These are phyloP conservation scores for Pachycephus smyrnensis DNA, from an alignment of 2,888 invertebrate genomes.

Conservation along the genomic window DNA sequence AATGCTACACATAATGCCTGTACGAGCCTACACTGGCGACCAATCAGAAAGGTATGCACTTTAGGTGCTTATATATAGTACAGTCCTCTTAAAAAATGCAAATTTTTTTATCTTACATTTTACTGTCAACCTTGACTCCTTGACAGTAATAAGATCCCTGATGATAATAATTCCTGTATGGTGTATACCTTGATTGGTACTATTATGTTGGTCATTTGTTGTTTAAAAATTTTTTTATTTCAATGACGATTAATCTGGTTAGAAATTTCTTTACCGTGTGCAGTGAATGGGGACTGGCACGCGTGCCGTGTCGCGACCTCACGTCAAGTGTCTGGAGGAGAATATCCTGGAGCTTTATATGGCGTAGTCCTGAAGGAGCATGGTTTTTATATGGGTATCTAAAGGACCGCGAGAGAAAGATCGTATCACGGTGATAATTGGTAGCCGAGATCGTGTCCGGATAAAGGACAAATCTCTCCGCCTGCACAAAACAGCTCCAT, in stretches of 20 bases:
- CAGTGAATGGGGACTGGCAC: background rate
- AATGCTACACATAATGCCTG: background rate
- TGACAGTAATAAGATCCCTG: background rate
- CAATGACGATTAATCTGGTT: background rate
- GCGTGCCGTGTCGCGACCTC: background rate
- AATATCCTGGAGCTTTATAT: background rate
- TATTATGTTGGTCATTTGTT: background rate
- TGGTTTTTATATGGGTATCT: background rate
- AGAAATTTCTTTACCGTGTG: background rate
- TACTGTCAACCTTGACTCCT: background rate
- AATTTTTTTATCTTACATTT: background rate
- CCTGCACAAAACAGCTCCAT: constrained; percentile 45
- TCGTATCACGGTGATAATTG: constrained; percentile 45
- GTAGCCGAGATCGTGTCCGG: constrained; percentile 50
- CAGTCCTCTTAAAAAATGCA: background rate
- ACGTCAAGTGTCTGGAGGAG: background rate
- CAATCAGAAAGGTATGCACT: background rate
- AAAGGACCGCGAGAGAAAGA: constrained; percentile 28
- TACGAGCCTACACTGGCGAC: background rate
- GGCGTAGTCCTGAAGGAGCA: constrained; percentile 21
- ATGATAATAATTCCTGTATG: background rate
- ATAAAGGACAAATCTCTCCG: constrained; percentile 41
- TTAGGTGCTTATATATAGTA: background rate
- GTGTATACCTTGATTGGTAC: no score
- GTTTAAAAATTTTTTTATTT: background rate